A percentile compares a stretch with the other conserved stretches of the same genome.
Evolutionary conservation across 2,888 invertebrate genomes (phyloP).

Genomic region (Amphipoea lucens): DNA sequence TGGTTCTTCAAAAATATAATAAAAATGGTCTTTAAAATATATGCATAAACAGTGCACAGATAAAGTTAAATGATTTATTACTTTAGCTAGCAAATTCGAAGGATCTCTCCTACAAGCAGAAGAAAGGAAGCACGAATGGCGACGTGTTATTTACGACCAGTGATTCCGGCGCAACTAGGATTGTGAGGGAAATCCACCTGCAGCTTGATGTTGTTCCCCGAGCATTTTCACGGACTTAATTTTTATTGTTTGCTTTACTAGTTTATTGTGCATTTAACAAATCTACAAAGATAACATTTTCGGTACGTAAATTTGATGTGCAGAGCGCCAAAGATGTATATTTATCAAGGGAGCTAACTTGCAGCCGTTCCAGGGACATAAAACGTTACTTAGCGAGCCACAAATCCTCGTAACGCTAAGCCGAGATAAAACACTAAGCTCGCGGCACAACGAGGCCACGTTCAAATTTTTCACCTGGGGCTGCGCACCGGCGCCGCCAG

Average conservation of each 20-base stretch:
- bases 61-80: slow-evolving; percentile 73
- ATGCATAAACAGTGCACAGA: slow-evolving; percentile 46
- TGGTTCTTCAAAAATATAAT: slow-evolving; percentile 7
- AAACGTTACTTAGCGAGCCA: slow-evolving; percentile 90
- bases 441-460: slow-evolving; percentile 84
- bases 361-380: slow-evolving; percentile 87
- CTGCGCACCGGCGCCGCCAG: slow-evolving; percentile 68
- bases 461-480: slow-evolving; percentile 89
- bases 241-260: slow-evolving; percentile 63
- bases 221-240: slow-evolving; percentile 63
- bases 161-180: slow-evolving; percentile 82
- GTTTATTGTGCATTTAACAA: slow-evolving; percentile 39
- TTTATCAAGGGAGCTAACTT: slow-evolving; percentile 86
- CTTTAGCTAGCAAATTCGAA: slow-evolving; percentile 75
- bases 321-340: slow-evolving; percentile 75
- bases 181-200: slow-evolving; percentile 82
- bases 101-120: slow-evolving; percentile 76
- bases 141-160: slow-evolving; percentile 86
- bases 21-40: slow-evolving; percentile 19
- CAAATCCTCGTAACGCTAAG: slow-evolving; percentile 90
- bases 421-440: slow-evolving; percentile 90
- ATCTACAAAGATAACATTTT: slow-evolving; percentile 18
- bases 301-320: slow-evolving; percentile 35
- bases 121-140: slow-evolving; percentile 83
- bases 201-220: slow-evolving; percentile 71